phyloP scores from a whole-genome alignment of 2,113 vertebrate species.

The Apus apus region DNA sequence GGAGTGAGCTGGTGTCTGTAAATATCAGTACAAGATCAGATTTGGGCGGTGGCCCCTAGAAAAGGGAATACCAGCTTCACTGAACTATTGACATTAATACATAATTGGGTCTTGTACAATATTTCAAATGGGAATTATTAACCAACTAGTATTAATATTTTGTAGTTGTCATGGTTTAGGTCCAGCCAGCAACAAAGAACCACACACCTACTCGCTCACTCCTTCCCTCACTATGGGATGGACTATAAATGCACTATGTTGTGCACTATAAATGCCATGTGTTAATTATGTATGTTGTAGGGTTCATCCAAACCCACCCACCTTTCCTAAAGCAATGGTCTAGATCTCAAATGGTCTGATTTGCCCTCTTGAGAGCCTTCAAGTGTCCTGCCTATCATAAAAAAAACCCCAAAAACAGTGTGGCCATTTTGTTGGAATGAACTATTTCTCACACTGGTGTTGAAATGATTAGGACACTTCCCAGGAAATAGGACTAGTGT shows the following conservation, averaged over 20 bases:
- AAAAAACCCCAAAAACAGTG: not conserved
- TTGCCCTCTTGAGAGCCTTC: not conserved
- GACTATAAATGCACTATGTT: not conserved
- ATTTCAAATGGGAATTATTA: not conserved
- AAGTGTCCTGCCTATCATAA: not conserved
- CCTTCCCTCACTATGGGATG: too few relatives aligned
- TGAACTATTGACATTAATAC: not conserved
- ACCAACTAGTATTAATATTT: not conserved
- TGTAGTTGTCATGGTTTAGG: not conserved
- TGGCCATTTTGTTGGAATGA: not conserved
- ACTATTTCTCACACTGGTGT: not conserved
- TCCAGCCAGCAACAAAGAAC: too few relatives aligned
- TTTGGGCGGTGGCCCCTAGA: not conserved
- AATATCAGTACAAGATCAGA: not conserved
- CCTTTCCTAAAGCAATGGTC: not conserved
- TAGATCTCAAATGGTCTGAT: not conserved
- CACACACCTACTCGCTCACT: too few relatives aligned
- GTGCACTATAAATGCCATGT: accelerated
- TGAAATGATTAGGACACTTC: not conserved
- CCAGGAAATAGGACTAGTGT: not conserved
- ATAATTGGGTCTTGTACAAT: not conserved
- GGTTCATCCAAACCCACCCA: not conserved
- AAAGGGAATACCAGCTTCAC: not conserved
- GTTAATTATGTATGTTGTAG: not conserved
- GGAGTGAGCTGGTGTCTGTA: not conserved